Evolutionary conservation across 1,140 invertebrate species (phyloP), one percentile per base, ranked within the genome.

Genomic region (Pristionchus pacificus): DNA sequence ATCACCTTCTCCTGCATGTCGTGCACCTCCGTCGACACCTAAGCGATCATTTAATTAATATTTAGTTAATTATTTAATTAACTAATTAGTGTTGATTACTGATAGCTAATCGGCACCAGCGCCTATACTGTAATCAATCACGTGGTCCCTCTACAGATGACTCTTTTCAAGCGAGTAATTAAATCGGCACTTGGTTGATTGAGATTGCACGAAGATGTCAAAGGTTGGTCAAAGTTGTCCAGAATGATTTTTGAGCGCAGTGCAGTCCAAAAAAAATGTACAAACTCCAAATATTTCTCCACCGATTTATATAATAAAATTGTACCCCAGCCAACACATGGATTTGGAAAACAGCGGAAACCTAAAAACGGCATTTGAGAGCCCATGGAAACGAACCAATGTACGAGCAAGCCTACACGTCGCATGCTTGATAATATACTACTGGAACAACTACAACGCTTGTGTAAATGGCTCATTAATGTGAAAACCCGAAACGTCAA

Each of bases 1-100:
- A 60, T 65, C 71, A 73, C 29, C 31, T 73, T 73, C 29, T 73
- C 71, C n/a, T 30, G 60, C 60, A 73, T 68, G 19, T 73, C 71
- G 60, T 68, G 65, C 15, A 73, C 71, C 28, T 68, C 71, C 0
- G 60, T 63, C 15, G 57, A 62, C 0, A 73, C 60, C 61, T 73
- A 15, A n/a, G 38, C 38, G 0, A 38, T 55, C 27, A 49, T 55
- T 28, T 24, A 25, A 25, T 31, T 25, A 25, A 24, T 65, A 59
- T 66, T 68, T 61, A 61, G 29, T 14, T 57, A 57, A 6, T 25
- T 28, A 31, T 24, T 13, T 27, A 15, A 31, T 0, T 32, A 65
- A 27, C n/a, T 32, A 31, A 10, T 31, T 14, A 1, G 15, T 65
- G n/a, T 38, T 65, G 19, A 32, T 13, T 31, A 27, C 6, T 13